A percentile compares a stretch with the other conserved stretches of the same genome.
These are phyloP conservation scores for Antechinus flavipes DNA, from an alignment of 2,113 vertebrate genomes.

Conservation along the genomic window DNA sequence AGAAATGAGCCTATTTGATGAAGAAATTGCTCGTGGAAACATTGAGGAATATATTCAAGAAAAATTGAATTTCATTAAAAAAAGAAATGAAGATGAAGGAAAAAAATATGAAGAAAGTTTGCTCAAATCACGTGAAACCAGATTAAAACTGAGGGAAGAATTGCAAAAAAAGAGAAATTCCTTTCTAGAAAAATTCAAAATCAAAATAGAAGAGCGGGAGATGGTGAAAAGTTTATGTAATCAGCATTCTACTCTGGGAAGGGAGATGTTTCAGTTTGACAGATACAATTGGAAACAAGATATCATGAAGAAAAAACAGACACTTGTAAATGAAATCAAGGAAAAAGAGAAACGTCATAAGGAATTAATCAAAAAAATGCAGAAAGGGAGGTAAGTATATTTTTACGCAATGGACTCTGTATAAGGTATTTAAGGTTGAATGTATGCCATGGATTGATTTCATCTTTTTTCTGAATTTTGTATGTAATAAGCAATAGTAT, in stretches of 20 bases:
- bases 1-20: not conserved
- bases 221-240: conserved; percentile 73
- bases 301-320: conserved; percentile 52
- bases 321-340: conserved; percentile 43
- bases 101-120: conserved; percentile 43
- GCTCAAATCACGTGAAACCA: conserved; percentile 42
- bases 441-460: not conserved
- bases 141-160: conserved; percentile 60
- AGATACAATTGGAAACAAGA: conserved; percentile 27
- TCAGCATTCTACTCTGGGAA: conserved; percentile 65
- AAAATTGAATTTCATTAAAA: conserved; percentile 24
- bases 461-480: not conserved
- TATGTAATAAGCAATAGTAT: not conserved
- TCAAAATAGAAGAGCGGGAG: conserved; percentile 57
- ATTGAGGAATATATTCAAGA: conserved; percentile 42
- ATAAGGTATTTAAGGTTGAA: not conserved
- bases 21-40: conserved; percentile 9
- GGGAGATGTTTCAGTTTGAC: conserved; percentile 63
- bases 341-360: conserved; percentile 53
- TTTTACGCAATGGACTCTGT: not conserved
- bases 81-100: conserved; percentile 52
- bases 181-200: conserved; percentile 75
- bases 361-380: conserved; percentile 41
- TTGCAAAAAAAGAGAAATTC: conserved; percentile 65
- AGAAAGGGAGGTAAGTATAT: conserved; percentile 57